These are phyloP conservation scores for Lerema accius DNA, from an alignment of 1,140 invertebrate genomes.

Conservation along the genomic window DNA sequence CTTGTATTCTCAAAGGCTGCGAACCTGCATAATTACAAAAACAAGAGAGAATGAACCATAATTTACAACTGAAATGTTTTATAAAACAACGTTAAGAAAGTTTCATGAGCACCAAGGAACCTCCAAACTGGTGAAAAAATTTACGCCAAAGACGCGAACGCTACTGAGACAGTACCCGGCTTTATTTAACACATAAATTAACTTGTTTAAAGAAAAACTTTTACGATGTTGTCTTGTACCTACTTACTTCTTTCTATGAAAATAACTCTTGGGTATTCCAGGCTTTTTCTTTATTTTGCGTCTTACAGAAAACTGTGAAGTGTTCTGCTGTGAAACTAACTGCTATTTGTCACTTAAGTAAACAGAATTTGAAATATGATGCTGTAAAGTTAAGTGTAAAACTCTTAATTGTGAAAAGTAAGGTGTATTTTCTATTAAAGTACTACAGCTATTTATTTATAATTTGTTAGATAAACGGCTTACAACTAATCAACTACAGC, in stretches of 20 bases:
- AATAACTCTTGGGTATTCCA: background rate
- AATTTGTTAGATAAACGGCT: too few relatives aligned
- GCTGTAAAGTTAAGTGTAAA: background rate
- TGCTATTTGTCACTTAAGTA: background rate
- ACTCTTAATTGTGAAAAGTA: too few relatives aligned
- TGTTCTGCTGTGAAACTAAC: background rate
- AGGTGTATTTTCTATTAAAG: too few relatives aligned
- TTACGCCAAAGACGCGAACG: background rate
- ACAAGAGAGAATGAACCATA: background rate
- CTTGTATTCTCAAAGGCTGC: background rate
- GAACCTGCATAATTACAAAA: conserved; percentile 2
- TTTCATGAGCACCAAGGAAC: background rate
- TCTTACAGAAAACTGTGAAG: background rate
- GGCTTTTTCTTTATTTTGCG: background rate
- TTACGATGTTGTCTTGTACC: background rate
- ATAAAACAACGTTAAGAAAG: background rate
- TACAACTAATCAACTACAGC: too few relatives aligned
- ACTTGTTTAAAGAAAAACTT: background rate
- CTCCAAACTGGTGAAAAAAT: background rate
- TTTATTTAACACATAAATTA: conserved; percentile 1
- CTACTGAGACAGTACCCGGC: background rate
- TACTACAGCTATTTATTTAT: too few relatives aligned
- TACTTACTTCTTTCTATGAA: background rate
- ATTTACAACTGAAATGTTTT: conserved; percentile 1
- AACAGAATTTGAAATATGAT: background rate